Percentiles rank a stretch among this genome's conserved stretches.
Evolutionary conservation across 2,797 vertebrate species (phyloP).

Genomic region (Gadopsis marmoratus): DNA sequence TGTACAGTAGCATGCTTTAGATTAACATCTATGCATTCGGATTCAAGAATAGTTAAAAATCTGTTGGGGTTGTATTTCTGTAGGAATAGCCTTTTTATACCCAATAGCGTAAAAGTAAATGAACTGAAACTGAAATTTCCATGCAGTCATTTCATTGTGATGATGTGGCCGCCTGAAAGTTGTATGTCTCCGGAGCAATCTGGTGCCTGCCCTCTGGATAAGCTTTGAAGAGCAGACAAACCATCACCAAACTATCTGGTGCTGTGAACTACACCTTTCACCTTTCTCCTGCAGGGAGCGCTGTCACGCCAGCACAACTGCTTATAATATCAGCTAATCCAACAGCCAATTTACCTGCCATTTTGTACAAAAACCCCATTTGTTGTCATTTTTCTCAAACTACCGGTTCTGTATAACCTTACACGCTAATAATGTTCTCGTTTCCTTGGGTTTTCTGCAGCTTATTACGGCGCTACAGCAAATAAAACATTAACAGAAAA

Average conservation of each 20-base stretch:
- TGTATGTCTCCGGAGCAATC: slow-evolving; percentile 53
- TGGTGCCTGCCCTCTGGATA: slow-evolving; percentile 37
- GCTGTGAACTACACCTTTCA: slow-evolving; percentile 63
- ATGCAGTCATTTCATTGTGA: slow-evolving; percentile 52
- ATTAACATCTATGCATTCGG: slow-evolving; percentile 78
- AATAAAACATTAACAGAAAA: slow-evolving; percentile 61
- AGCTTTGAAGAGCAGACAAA: slow-evolving; percentile 43
- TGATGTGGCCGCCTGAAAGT: slow-evolving; percentile 52
- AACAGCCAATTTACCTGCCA: slow-evolving; percentile 62
- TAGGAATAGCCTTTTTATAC: slow-evolving; percentile 57
- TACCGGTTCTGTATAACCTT: slow-evolving; percentile 55
- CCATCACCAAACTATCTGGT: slow-evolving; percentile 41
- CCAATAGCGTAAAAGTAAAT: slow-evolving; percentile 35
- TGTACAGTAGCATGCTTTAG: slow-evolving; percentile 57
- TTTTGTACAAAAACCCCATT: slow-evolving; percentile 67
- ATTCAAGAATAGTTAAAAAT: slow-evolving; percentile 52
- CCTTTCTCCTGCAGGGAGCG: slow-evolving; percentile 71
- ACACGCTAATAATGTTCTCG: slow-evolving; percentile 61
- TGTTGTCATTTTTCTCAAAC: slow-evolving; percentile 52
- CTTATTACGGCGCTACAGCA: slow-evolving; percentile 55
- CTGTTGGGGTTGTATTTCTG: slow-evolving; percentile 8
- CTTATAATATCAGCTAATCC: slow-evolving; percentile 52
- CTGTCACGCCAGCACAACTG: slow-evolving; percentile 68
- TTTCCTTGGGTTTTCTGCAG: slow-evolving; percentile 66
- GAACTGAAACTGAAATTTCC: slow-evolving; percentile 29